These are phyloP conservation scores for Mythimna vitellina DNA, from an alignment of 2,888 invertebrate genomes.

Conservation along the genomic window DNA sequence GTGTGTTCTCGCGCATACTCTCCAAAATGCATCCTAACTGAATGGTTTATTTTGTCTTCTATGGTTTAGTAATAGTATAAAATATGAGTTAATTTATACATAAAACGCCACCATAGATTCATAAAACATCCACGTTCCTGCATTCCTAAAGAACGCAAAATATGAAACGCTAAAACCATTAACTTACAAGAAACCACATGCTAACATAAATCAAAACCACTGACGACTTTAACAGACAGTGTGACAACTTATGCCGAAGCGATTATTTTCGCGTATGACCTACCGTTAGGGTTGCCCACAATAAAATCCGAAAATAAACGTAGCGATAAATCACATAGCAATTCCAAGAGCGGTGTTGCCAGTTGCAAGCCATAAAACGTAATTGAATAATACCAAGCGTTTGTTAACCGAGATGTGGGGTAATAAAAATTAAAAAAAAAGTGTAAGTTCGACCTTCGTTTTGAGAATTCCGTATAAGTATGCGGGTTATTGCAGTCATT, in stretches of 20 bases:
- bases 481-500: conserved; percentile 34
- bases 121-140: neutral
- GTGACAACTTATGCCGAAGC: conserved; percentile 43
- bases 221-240: conserved; percentile 58
- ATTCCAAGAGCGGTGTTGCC: conserved; percentile 79
- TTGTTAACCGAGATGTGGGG: conserved; percentile 70
- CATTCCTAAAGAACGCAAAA: conserved; percentile 29
- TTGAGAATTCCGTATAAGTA: conserved; percentile 40
- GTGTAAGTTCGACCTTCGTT: conserved; percentile 51
- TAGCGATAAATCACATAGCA: conserved; percentile 83
- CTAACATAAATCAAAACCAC: conserved; percentile 53
- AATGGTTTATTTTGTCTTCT: no score
- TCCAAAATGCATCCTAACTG: no score
- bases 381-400: conserved; percentile 82
- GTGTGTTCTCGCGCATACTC: no score
- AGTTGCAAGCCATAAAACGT: conserved; percentile 82
- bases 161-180: conserved; percentile 49
- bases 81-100: no score
- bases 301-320: conserved; percentile 79
- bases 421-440: conserved; percentile 76
- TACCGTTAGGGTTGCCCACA: conserved; percentile 73
- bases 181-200: conserved; percentile 52
- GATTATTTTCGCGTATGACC: conserved; percentile 60
- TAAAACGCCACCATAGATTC: neutral
- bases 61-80: neutral